Evolutionary conservation across 2,797 vertebrate species (phyloP).

Genomic region (Platalea minor): DNA sequence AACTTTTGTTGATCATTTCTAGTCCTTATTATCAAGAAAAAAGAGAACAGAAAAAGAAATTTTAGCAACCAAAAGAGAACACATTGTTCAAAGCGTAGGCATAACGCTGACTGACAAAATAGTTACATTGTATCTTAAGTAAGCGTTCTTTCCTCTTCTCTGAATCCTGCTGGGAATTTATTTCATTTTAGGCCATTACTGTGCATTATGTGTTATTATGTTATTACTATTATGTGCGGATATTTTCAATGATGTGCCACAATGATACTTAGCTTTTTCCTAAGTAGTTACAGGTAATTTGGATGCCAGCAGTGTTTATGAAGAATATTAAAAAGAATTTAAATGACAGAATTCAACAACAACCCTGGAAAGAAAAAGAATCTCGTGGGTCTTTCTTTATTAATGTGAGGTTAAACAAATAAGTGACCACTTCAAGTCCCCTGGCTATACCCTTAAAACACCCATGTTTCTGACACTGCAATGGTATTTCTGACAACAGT

Average conservation of each 20-base stretch:
- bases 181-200: background rate
- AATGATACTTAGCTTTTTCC: background rate
- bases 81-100: background rate
- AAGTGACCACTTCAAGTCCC: background rate
- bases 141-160: background rate
- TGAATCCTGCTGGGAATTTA: background rate
- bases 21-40: background rate
- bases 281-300: background rate
- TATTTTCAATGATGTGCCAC: background rate
- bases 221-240: too few relatives aligned
- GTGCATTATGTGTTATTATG: background rate
- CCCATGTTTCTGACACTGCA: background rate
- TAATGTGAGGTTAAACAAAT: slow-evolving; percentile 1
- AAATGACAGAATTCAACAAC: background rate
- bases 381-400: background rate
- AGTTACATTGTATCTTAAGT: background rate
- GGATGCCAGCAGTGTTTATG: background rate
- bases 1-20: background rate
- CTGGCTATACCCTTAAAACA: background rate
- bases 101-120: background rate
- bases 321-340: background rate
- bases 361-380: background rate
- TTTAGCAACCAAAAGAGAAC: background rate
- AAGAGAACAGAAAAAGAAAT: background rate
- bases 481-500: slow-evolving; percentile 33